A percentile compares a stretch with the other conserved stretches of the same genome.
Conservation (phyloP, 2,797 vertebrate species). For the Neosalanx taihuensis region DNA sequence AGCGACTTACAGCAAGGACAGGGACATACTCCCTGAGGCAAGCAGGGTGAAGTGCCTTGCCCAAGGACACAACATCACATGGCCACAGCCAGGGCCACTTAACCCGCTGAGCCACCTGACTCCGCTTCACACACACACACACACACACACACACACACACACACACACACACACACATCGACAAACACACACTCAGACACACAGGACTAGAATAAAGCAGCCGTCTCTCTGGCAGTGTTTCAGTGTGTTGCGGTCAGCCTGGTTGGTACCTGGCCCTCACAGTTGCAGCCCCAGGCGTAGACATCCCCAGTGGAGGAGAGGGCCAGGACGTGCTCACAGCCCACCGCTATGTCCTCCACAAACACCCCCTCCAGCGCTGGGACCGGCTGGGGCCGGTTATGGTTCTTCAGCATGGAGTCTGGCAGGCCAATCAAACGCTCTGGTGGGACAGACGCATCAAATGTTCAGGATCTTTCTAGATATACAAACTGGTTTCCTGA, state of each 20-base stretch:
- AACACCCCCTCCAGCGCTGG: constrained; percentile 76
- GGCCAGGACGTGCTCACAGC: constrained; percentile 77
- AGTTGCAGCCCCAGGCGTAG: constrained; percentile 81
- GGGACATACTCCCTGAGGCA: too few relatives aligned
- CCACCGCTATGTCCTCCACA: constrained; percentile 76
- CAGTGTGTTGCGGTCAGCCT: not conserved
- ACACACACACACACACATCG: constrained; percentile 3
- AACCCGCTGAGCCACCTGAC: too few relatives aligned
- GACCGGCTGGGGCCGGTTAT: constrained; percentile 75
- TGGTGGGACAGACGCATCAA: constrained; percentile 34
- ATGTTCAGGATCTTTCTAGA: not conserved
- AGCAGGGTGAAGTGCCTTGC: too few relatives aligned
- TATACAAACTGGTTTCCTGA: too few relatives aligned
- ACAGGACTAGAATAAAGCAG: not conserved
- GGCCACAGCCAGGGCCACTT: too few relatives aligned
- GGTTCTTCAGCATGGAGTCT: constrained; percentile 78
- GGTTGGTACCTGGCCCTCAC: constrained; percentile 75
- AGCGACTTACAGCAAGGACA: too few relatives aligned
- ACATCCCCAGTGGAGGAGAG: constrained; percentile 76
- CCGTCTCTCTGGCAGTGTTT: not conserved
- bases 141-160: constrained; percentile 7
- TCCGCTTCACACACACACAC: not conserved
- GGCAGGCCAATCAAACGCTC: constrained; percentile 80
- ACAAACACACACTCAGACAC: constrained; percentile 7
- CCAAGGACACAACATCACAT: too few relatives aligned